A percentile compares a stretch with the other conserved stretches of the same genome.
These are phyloP conservation scores for Drosophila mojavensis DNA, from an alignment of 1,140 invertebrate genomes.

Conservation along the genomic window DNA sequence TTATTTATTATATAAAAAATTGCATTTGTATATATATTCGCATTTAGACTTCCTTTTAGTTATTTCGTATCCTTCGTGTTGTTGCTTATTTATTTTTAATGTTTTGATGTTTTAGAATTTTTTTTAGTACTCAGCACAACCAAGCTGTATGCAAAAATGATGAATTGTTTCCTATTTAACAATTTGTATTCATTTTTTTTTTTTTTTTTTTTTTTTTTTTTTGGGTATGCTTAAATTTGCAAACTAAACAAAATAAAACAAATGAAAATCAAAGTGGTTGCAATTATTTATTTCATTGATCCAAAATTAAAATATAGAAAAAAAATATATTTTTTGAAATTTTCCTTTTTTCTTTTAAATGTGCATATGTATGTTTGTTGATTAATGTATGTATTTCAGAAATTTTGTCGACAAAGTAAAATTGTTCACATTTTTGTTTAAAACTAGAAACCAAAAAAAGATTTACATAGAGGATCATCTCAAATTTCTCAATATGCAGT, in stretches of 20 bases:
- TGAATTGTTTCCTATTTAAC: constrained; percentile 33
- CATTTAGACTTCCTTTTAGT: constrained; percentile 1
- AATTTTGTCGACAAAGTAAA: constrained; percentile 31
- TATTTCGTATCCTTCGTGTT: constrained; percentile 5
- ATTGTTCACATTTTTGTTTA: constrained; percentile 29
- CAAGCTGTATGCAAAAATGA: constrained; percentile 57
- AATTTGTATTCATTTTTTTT: constrained; percentile 5
- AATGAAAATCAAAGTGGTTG: constrained; percentile 33
- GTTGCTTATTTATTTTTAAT: constrained; percentile 1
- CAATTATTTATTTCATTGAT: constrained; percentile 37
- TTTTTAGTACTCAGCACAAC: constrained; percentile 71
- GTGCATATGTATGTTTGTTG: constrained; percentile 2
- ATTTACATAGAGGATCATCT: constrained; percentile 16
- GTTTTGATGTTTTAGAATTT: constrained; percentile 36
- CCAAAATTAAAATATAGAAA: constrained; percentile 24
- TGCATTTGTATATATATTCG: constrained; percentile 20
- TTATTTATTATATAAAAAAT: constrained; percentile 30
- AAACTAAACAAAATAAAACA: constrained; percentile 18
- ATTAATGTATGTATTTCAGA: constrained; percentile 14
- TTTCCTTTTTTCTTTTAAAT: neutral
- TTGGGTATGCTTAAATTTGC: constrained; percentile 13
- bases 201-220: neutral
- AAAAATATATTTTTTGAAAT: constrained; percentile 23
- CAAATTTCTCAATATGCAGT: neutral
- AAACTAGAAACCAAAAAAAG: constrained; percentile 7